These are phyloP conservation scores for Scaeva pyrastri DNA, from an alignment of 2,888 invertebrate species.

Conservation along the genomic window DNA sequence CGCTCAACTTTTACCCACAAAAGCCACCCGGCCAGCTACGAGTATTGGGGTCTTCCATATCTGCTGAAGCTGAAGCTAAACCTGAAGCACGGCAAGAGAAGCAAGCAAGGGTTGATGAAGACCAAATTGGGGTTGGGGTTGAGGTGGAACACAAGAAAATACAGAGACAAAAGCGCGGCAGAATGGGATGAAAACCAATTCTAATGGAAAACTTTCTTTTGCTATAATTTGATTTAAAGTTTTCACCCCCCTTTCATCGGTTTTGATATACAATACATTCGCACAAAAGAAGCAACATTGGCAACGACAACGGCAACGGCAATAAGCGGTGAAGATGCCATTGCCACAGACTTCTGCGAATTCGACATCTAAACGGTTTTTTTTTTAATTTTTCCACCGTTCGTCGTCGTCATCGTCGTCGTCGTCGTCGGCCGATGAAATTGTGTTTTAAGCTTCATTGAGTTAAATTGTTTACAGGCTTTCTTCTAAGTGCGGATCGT, in stretches of 20 bases:
- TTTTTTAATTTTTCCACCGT: neutral
- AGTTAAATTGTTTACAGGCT: conserved; percentile 66
- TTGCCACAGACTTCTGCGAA: conserved; percentile 36
- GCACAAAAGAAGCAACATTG: conserved; percentile 11
- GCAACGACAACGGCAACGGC: neutral
- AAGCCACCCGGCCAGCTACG: conserved; percentile 17
- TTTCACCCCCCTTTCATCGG: conserved; percentile 18
- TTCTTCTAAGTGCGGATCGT: conserved; percentile 33
- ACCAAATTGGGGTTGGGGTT: neutral
- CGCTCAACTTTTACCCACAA: conserved; percentile 73
- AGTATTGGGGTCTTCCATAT: conserved; percentile 15
- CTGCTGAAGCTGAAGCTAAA: neutral
- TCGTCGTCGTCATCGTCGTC: too few species aligned
- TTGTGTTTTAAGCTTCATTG: conserved; percentile 33
- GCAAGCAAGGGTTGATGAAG: conserved; percentile 43
- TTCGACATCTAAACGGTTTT: neutral
- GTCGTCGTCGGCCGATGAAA: neutral
- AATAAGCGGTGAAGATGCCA: neutral
- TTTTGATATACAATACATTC: conserved; percentile 25
- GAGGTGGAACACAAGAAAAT: neutral
- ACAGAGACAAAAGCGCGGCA: conserved; percentile 41
- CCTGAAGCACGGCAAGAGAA: too few species aligned
- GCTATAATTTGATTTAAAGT: conserved; percentile 75
- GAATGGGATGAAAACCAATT: conserved; percentile 53
- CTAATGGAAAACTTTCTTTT: conserved; percentile 73